Base-by-base conservation (phyloP, 1,140 invertebrate species). In the Bombus cullumanus region DNA sequence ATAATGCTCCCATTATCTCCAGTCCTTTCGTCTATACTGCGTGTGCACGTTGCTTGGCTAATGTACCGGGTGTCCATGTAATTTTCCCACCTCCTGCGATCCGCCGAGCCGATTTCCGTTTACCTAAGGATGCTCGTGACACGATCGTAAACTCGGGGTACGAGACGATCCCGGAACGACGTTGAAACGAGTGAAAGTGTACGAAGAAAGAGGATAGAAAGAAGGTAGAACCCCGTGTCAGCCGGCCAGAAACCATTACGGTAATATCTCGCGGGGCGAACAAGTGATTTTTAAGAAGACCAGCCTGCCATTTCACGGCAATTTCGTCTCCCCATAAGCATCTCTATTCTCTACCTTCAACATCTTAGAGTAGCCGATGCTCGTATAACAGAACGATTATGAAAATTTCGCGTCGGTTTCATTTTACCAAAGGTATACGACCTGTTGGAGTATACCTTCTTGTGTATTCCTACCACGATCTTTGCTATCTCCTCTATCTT, bases 1-100 rank as follows among this genome's bases (percentile, higher is more conserved):
- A 92, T 92, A 92, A 92, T 92, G 90, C 81, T 79, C 89, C 92
- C 91, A 93, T 93, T 93, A 93, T 93, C 92, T 92, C 53, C 92
- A 92, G 89, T 89, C 91, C 89, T 91, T 87, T 87, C 88, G 62
- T 76, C 86, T 79, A 77, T 88, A 73, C 72, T 41, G 74, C 64
- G 47, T 88, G 83, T 81, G 75, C 89, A 86, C 53, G 43, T 77
- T 83, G 76, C 72, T 34, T 72, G 73, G 64, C 85, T 88, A 88
- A 84, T 53, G 78, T 85, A 91, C 89, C 89, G 89, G 89, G 89
- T 91, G 89, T 88, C 75, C 66, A 39, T 39, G 84, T 82, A 88
- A 90, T 90, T 86, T 86, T 86, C 25, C 9, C 37, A 69, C 8
- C 53, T 39, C 62, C 43, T 74, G 47, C 62, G 43, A 25, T 37